Evolutionary conservation across 2,113 vertebrate species (phyloP).

Genomic region (Miniopterus natalensis): DNA sequence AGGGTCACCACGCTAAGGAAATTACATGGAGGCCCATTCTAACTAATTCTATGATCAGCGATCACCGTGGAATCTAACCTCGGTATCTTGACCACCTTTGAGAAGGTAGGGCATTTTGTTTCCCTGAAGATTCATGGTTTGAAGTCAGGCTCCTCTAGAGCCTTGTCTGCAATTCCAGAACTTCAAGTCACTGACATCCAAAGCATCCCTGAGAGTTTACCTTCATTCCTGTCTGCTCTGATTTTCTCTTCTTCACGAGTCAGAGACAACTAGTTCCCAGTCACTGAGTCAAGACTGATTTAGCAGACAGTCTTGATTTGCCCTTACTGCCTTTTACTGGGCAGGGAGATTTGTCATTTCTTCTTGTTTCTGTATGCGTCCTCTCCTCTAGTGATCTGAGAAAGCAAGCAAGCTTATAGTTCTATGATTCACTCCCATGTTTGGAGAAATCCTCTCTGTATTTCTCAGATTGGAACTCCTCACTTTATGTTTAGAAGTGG

Average conservation of each 20-base stretch:
- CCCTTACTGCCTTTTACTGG: neutral
- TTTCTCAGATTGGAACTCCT: conserved; percentile 26
- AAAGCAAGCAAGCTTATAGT: neutral
- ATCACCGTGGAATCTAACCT: neutral
- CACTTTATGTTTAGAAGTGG: neutral
- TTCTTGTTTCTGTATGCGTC: neutral
- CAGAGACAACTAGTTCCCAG: neutral
- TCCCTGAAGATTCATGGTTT: neutral
- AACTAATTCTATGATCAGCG: neutral
- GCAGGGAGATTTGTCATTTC: conserved; percentile 7
- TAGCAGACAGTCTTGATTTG: neutral
- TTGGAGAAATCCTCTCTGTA: neutral
- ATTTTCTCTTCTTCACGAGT: neutral
- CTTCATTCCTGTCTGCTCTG: neutral
- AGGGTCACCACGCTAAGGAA: neutral
- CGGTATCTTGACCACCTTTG: neutral
- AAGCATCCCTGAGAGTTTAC: neutral
- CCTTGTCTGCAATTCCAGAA: neutral
- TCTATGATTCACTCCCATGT: neutral
- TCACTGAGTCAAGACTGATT: neutral
- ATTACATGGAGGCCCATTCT: neutral
- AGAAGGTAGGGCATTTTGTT: neutral
- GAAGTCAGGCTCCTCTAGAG: neutral
- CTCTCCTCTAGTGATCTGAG: neutral
- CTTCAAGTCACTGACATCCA: neutral